Percentiles rank a stretch among this genome's conserved stretches.
These are phyloP conservation scores for Turritopsis rubra DNA, from an alignment of 30 jellyfish, hydroid and myxozoan genomes.

Conservation along the genomic window DNA sequence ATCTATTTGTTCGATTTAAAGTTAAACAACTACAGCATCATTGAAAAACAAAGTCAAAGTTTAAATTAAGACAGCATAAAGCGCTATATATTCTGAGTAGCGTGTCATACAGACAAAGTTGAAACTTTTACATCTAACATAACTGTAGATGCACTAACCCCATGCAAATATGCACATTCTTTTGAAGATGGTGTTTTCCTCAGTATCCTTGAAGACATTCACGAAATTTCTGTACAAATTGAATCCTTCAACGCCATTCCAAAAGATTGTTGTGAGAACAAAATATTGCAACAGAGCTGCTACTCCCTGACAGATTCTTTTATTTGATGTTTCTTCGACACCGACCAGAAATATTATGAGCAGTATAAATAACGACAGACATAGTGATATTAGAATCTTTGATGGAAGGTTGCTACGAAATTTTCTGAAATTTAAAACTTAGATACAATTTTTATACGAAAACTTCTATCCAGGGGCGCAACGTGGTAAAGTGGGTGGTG, in stretches of 20 bases:
- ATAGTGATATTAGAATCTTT: conserved; percentile 56
- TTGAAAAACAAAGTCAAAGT: too few relatives aligned
- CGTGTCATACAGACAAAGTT: too few relatives aligned
- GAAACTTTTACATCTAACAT: too few relatives aligned
- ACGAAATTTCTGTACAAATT: conserved; percentile 75
- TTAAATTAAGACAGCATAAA: too few relatives aligned
- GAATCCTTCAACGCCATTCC: conserved; percentile 91
- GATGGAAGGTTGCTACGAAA: conserved; percentile 79
- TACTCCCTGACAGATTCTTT: conserved; percentile 48
- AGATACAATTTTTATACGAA: too few relatives aligned
- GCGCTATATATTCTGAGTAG: too few relatives aligned
- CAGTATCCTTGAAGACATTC: conserved; percentile 14
- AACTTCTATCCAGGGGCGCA: too few relatives aligned
- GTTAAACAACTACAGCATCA: too few relatives aligned
- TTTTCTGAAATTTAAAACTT: conserved; percentile 34
- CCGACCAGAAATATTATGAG: conserved; percentile 54
- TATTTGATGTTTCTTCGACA: conserved; percentile 49
- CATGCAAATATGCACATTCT: conserved; percentile 3
- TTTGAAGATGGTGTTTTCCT: not conserved
- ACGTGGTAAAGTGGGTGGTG: too few relatives aligned
- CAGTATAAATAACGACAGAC: conserved; percentile 44
- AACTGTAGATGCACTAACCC: not conserved
- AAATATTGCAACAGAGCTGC: conserved; percentile 71
- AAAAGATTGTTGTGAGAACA: conserved; percentile 59
- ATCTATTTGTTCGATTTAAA: too few relatives aligned